Conservation (phyloP, 2,113 vertebrate genomes). For the Spermophilus dauricus region DNA sequence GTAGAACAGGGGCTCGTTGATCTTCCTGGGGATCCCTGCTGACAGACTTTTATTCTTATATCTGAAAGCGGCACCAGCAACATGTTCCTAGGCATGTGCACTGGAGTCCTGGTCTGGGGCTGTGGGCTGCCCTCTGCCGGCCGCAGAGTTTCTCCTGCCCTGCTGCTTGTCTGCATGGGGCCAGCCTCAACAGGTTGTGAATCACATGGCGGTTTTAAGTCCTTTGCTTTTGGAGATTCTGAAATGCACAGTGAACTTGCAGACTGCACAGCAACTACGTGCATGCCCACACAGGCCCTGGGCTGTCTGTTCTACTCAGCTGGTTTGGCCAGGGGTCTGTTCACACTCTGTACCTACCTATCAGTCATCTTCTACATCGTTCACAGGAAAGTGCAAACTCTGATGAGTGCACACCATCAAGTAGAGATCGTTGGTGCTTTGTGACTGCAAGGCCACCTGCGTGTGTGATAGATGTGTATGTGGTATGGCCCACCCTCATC, state of each 20-base stretch:
- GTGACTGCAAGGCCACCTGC: too few species aligned
- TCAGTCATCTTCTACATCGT: not conserved
- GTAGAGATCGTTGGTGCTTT: not conserved
- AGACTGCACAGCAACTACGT: not conserved
- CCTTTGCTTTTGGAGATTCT: not conserved
- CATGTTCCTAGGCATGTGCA: fast-evolving
- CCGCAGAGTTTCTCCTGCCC: not conserved
- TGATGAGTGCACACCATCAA: fast-evolving
- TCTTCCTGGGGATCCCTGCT: not conserved
- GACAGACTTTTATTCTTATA: fast-evolving
- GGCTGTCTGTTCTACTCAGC: not conserved
- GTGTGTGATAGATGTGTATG: fast-evolving
- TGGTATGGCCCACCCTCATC: not conserved
- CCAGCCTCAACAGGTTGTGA: fast-evolving
- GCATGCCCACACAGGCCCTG: not conserved
- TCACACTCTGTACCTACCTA: not conserved
- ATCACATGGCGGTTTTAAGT: not conserved
- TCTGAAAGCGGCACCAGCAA: fast-evolving
- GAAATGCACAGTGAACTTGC: not conserved
- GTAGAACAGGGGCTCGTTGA: too few species aligned
- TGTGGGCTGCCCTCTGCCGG: too few species aligned
- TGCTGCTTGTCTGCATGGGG: fast-evolving
- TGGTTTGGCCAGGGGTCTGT: not conserved
- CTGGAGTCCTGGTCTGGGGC: not conserved
- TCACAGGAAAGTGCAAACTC: not conserved